Base-by-base conservation (phyloP, 1,140 invertebrate genomes). In the Drosophila punjabiensis region DNA sequence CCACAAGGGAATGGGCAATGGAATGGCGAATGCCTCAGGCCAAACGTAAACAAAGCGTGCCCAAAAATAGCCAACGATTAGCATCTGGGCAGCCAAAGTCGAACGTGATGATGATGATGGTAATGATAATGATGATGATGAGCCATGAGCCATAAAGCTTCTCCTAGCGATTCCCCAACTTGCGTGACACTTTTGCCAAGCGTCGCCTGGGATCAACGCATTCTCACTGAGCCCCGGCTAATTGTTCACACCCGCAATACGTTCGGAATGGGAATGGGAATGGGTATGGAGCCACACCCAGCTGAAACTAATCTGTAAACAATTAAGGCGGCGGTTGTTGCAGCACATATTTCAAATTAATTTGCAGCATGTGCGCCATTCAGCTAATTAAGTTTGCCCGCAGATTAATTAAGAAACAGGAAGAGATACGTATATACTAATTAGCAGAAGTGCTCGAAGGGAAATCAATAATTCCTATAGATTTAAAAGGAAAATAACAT, bases 121-220 rank as follows among this genome's bases (percentile, higher is more conserved):
- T 83, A 78, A 78, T 56, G 52, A 60, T 81, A 80, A 88, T 77
- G 84, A 78, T 56, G 52, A 60, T 81, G 84, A 88, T 77, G 84
- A 78, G 70, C 52, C 47, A 48, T 48, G 47, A 53, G 47, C 55
- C 28, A 53, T 13, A 32, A n/a, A 5, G 30, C 10, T 55, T 14
- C 53, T 35, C 41, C 55, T 47, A 28, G 4, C 30, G 11, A 13
- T 20, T n/a, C 45, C 47, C 47, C 48, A 86, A 63, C 52, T 76
- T 89, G 86, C 85, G 85, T 89, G 85, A 89, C 85, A 79, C 55
- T 81, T 88, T 88, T 88, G 78, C 75, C 69, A 88, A 89, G 52
- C 79, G 55, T 24, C 14, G 45, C 33, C 43, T 41, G 47, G 73
- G 47, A 67, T 76, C 60, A 80, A 76, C 61, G 75, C 63, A 68